Percentiles rank a stretch among this genome's conserved stretches.
Evolutionary conservation across 2,888 invertebrate genomes (phyloP).

Genomic region (Dasypogon diadema): DNA sequence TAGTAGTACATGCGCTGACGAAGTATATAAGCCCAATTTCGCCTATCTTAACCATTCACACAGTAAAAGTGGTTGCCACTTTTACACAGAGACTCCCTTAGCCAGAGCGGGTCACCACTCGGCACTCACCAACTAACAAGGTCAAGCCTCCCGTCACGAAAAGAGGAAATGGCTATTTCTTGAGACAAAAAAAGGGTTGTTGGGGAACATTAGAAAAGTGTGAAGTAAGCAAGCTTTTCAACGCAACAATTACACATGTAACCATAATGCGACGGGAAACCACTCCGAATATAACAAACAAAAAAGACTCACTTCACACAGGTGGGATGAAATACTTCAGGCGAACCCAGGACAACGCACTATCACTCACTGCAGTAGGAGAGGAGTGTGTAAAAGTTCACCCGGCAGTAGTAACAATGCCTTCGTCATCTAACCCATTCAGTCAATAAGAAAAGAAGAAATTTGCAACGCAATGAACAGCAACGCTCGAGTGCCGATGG

Average conservation of each 20-base stretch:
- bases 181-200: no score
- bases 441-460: slow-evolving; percentile 21
- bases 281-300: slow-evolving; percentile 28
- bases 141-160: slow-evolving; percentile 10
- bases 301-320: slow-evolving; percentile 21
- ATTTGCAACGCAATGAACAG: slow-evolving; percentile 42
- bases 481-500: slow-evolving; percentile 32
- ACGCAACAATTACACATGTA: slow-evolving; percentile 12
- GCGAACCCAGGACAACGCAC: slow-evolving; percentile 25
- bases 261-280: slow-evolving; percentile 17
- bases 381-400: background rate
- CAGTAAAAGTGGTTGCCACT: no score
- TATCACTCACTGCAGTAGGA: background rate
- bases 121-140: no score
- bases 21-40: no score
- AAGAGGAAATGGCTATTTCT: slow-evolving; percentile 20
- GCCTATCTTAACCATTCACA: no score
- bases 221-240: slow-evolving; percentile 11
- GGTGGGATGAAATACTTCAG: slow-evolving; percentile 17
- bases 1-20: no score
- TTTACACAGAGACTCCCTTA: no score
- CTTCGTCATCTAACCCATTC: slow-evolving; percentile 11
- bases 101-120: slow-evolving; percentile 20
- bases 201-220: background rate
- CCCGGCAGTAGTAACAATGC: slow-evolving; percentile 7